A percentile compares a stretch with the other conserved stretches of the same genome.
Evolutionary conservation across 2,113 vertebrate species (phyloP).

Genomic region (Myocastor coypus): DNA sequence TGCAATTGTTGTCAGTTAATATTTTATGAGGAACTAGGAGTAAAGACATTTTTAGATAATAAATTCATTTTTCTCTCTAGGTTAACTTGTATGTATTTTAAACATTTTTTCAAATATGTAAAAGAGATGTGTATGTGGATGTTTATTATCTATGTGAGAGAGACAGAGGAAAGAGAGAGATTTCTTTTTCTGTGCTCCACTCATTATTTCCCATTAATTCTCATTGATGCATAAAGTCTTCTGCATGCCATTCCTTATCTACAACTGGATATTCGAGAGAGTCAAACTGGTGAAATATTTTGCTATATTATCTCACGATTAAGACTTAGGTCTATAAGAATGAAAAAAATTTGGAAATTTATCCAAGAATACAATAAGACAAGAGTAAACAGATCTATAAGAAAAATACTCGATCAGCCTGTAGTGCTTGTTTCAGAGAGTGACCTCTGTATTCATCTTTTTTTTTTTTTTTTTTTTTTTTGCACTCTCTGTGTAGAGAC

Average conservation of each 20-base stretch:
- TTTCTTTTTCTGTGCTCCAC: not conserved
- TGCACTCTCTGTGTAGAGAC: not conserved
- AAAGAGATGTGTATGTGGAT: fast-evolving
- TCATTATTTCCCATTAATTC: not conserved
- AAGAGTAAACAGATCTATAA: not conserved
- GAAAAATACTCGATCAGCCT: not conserved
- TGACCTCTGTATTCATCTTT: not conserved
- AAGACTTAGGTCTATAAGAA: not conserved
- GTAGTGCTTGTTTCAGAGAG: too few relatives aligned
- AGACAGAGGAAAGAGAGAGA: not conserved
- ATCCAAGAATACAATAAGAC: not conserved
- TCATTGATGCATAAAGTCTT: not conserved
- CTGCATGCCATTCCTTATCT: not conserved
- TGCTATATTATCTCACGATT: not conserved
- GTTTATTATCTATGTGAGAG: not conserved
- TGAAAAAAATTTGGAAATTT: not conserved
- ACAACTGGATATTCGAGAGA: not conserved
- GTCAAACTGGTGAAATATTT: not conserved
- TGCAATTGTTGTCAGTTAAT: constrained; percentile 21
- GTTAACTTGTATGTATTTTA: constrained; percentile 34
- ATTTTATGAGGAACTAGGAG: constrained; percentile 45
- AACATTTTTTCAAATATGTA: not conserved
- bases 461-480: not conserved
- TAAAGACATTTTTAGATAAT: not conserved
- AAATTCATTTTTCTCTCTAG: constrained; percentile 17